A percentile compares a stretch with the other conserved stretches of the same genome.
Evolutionary conservation across 2,797 vertebrate genomes (phyloP).

Genomic region (Tinamus major): DNA sequence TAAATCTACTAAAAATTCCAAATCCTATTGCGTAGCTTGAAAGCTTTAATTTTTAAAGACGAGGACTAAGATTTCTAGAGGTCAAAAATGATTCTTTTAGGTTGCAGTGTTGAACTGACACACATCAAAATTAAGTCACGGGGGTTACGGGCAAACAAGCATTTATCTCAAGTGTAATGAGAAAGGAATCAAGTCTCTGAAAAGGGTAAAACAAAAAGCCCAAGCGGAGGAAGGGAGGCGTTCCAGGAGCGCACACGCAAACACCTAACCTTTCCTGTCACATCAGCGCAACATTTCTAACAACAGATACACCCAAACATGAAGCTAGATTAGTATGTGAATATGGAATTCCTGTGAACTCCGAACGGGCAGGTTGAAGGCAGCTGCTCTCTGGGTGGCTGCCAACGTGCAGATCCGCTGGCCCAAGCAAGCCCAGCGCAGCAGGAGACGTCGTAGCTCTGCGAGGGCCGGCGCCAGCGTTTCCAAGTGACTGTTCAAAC

Average conservation of each 20-base stretch:
- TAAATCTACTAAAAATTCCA: neutral
- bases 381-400: neutral
- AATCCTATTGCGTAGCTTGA: slow-evolving; percentile 11
- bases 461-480: neutral
- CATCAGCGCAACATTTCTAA: neutral
- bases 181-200: neutral
- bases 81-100: neutral
- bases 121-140: neutral
- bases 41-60: neutral
- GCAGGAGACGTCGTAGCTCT: neutral
- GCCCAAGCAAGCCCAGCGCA: fast-evolving
- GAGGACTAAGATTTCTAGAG: neutral
- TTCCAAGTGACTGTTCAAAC: neutral
- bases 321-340: neutral
- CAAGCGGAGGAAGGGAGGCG: neutral
- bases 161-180: neutral
- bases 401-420: neutral
- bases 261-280: neutral
- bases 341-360: neutral
- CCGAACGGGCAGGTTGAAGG: neutral
- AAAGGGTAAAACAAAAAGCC: neutral
- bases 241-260: neutral
- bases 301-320: neutral
- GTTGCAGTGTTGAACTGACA: neutral
- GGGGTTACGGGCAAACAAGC: neutral